Evolutionary conservation across 2,113 vertebrate genomes (phyloP).

Genomic region (Paramisgurnus dabryanus): DNA sequence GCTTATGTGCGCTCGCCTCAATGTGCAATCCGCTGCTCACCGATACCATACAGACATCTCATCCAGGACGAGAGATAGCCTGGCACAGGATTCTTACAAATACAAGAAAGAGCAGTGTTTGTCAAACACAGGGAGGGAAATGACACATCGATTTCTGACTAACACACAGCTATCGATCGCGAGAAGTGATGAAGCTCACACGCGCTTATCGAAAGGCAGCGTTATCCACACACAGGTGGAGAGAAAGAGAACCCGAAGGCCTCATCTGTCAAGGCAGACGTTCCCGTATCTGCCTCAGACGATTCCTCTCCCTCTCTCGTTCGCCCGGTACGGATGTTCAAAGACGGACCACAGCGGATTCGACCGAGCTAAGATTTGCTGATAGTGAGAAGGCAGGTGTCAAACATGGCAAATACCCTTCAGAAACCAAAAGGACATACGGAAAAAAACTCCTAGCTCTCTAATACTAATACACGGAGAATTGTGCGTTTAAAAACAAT

Average conservation of each 20-base stretch:
- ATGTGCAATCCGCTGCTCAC: neutral
- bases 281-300: slow-evolving; percentile 1
- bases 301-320: neutral
- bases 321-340: slow-evolving; percentile 9
- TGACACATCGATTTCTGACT: slow-evolving; percentile 40
- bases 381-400: slow-evolving; percentile 40
- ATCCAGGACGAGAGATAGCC: neutral
- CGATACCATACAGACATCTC: neutral
- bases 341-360: slow-evolving; percentile 16
- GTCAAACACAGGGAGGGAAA: slow-evolving; percentile 37
- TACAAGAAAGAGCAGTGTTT: slow-evolving; percentile 46
- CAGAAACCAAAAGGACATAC: slow-evolving; percentile 14
- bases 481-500: slow-evolving; percentile 20
- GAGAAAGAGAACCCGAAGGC: neutral
- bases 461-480: neutral
- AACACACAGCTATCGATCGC: slow-evolving; percentile 36
- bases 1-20: neutral
- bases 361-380: slow-evolving; percentile 34
- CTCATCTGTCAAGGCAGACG: slow-evolving; percentile 18
- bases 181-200: slow-evolving; percentile 21
- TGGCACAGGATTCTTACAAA: neutral
- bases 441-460: neutral
- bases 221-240: neutral
- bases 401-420: slow-evolving; percentile 32
- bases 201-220: slow-evolving; percentile 37